Percentiles rank a stretch among this genome's conserved stretches.
Evolutionary conservation across 2,888 invertebrate species (phyloP).

Genomic region (Geotrupes spiniger): DNA sequence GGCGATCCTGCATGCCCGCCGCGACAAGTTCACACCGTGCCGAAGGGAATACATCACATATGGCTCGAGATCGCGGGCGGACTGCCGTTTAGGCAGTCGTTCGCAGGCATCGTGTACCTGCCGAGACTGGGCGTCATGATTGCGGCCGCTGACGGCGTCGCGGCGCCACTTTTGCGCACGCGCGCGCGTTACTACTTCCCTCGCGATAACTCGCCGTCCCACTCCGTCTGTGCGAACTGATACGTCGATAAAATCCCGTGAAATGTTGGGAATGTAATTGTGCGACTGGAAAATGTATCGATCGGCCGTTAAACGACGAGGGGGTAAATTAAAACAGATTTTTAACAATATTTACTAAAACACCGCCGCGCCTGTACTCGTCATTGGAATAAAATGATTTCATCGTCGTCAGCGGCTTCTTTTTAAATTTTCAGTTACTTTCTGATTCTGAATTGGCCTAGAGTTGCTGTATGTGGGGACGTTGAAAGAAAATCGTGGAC

Average conservation of each 20-base stretch:
- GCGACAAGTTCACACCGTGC: conserved; percentile 68
- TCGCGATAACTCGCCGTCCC: conserved; percentile 7
- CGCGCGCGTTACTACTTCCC: conserved; percentile 11
- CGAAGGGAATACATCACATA: conserved; percentile 59
- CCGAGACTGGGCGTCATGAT: conserved; percentile 47
- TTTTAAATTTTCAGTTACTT: no score
- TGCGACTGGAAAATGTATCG: no score
- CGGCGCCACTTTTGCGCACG: conserved; percentile 51
- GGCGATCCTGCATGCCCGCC: conserved; percentile 67
- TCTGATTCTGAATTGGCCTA: no score
- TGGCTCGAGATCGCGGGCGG: conserved; percentile 36
- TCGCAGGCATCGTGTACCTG: conserved; percentile 42
- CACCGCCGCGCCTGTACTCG: no score
- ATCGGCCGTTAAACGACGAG: no score
- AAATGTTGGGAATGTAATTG: no score
- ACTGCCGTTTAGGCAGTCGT: conserved; percentile 35
- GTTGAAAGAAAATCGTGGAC: no score
- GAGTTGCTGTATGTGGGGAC: no score
- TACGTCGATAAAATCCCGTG: conserved; percentile 16
- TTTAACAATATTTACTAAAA: no score
- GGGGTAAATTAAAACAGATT: no score
- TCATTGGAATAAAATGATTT: no score
- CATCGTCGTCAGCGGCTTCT: no score
- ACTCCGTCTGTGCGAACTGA: conserved; percentile 12
- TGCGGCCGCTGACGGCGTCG: conserved; percentile 53